Evolutionary conservation across 2,113 vertebrate species (phyloP).

Genomic region (Galbula dea): DNA sequence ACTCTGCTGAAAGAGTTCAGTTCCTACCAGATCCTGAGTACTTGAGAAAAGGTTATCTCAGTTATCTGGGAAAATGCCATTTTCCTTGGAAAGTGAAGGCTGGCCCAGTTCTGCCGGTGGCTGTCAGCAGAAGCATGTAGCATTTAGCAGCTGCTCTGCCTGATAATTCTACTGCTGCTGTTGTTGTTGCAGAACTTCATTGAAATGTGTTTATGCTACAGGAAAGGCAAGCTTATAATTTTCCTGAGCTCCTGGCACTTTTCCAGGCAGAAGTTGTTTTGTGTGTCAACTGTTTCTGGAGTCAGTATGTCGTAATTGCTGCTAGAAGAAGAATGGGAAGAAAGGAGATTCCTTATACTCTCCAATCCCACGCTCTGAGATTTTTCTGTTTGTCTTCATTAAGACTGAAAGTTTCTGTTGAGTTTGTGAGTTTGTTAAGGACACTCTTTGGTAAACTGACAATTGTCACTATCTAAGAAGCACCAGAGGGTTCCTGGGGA

Average conservation of each 20-base stretch:
- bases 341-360: background rate
- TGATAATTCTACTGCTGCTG: background rate
- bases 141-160: background rate
- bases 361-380: background rate
- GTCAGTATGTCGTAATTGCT: background rate
- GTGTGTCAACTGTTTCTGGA: background rate
- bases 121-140: background rate
- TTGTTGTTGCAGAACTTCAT: background rate
- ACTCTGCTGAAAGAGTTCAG: background rate
- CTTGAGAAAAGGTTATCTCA: background rate
- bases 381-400: background rate
- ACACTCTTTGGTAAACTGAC: background rate
- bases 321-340: background rate
- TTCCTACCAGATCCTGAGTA: background rate
- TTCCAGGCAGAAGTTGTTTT: background rate
- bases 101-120: background rate
- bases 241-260: background rate
- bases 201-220: conserved; percentile 15
- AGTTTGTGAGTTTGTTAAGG: background rate
- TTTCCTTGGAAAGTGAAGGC: background rate
- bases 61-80: background rate
- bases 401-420: background rate
- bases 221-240: background rate
- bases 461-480: background rate
- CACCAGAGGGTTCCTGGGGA: background rate